Conservation (phyloP, 2,113 vertebrate genomes). For the Sorex fumeus region DNA sequence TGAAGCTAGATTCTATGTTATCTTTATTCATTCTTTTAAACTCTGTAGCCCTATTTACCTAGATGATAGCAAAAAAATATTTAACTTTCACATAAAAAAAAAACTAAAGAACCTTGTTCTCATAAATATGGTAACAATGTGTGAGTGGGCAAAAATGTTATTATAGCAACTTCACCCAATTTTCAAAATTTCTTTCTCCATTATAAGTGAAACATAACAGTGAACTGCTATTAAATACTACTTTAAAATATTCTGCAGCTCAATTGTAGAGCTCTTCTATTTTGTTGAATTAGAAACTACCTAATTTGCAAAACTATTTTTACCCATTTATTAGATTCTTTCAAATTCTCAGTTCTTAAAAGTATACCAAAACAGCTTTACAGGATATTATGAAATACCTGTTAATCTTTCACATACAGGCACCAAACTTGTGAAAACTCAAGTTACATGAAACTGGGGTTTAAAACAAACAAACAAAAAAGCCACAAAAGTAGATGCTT, state of each 20-base stretch:
- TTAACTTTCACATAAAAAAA: not conserved
- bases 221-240: constrained; percentile 22
- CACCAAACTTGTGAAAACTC: constrained; percentile 2
- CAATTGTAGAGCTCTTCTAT: not conserved
- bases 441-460: not conserved
- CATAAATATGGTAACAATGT: not conserved
- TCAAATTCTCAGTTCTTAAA: constrained; percentile 43
- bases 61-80: too few species aligned
- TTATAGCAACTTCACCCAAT: not conserved
- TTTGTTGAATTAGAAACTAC: constrained; percentile 41
- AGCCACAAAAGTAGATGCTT: constrained; percentile 10
- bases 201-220: not conserved
- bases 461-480: not conserved
- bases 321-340: not conserved
- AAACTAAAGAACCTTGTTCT: constrained; percentile 9
- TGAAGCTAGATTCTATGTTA: not conserved
- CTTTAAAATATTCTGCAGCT: constrained; percentile 47
- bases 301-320: not conserved
- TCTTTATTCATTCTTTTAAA: not conserved
- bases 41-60: not conserved
- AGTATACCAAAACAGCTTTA: not conserved
- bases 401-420: not conserved
- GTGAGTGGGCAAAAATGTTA: not conserved
- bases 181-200: constrained; percentile 39
- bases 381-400: not conserved